Evolutionary conservation across 1,140 invertebrate genomes (phyloP), one percentile per base, ranked within the genome.

Genomic region (Macrotrachela quadricornifera): DNA sequence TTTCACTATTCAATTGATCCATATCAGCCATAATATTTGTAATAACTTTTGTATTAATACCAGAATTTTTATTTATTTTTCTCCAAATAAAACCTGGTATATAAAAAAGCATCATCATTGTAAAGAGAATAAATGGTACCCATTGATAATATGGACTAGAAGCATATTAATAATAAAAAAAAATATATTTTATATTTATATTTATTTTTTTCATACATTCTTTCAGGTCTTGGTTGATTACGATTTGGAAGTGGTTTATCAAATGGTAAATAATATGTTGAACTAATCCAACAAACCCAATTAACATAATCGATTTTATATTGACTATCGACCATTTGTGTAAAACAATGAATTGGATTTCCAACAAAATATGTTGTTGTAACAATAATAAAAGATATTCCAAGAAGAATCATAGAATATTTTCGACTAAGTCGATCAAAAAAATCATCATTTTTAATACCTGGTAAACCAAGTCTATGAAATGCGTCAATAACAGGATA

Each of bases 311-410:
- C 60, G 40, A 60, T 56, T 46, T 60, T 54, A 10, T 52, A 39
- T 4, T 51, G 56, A 13, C 54, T 55, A 50, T 62, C 62, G 43
- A 59, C 50, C 4, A 58, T 57, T 10, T 62, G 61, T 14, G 51
- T 49, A 59, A 58, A 63, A 51, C 87, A 92, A 57, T 82, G 78
- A 57, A 92, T 92, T 10, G 87, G 86, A 58, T 83, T 79, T 12
- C 87, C 87, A 4, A 90, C 84, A 66, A 80, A 90, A 70, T 91
- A 85, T 15, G 79, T 81, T 0, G 86, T 88, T 51, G 88, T 78
- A 53, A 91, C 64, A 36, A 83, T 86, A 64, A 81, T 85, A 37
- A 79, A 79, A 58, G 88, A 75, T 50, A 91, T 71, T 38, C 88
- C 67, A 12, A 81, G 81, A n/a, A 84, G 80, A 9, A 85, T 90